These are phyloP conservation scores for Argentina silus DNA, from an alignment of 2,797 vertebrate species.

Conservation along the genomic window DNA sequence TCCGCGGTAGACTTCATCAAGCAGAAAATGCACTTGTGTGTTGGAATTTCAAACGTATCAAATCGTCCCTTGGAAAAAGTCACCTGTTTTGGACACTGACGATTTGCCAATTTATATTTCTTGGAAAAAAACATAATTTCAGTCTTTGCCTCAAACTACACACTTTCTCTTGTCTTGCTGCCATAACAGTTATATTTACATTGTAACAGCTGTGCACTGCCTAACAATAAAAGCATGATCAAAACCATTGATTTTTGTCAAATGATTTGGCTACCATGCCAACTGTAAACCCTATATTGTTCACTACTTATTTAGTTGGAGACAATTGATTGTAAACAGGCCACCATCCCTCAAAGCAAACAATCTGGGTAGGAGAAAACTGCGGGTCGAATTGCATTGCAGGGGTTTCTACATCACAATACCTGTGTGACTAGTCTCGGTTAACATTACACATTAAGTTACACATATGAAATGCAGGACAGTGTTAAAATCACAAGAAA, in stretches of 20 bases:
- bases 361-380: too few species aligned
- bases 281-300: background rate
- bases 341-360: background rate
- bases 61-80: background rate
- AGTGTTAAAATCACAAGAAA: too few species aligned
- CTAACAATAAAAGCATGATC: background rate
- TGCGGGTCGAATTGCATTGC: too few species aligned
- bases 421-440: too few species aligned
- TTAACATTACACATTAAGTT: too few species aligned
- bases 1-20: background rate
- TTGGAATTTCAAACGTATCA: background rate
- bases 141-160: background rate
- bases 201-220: background rate
- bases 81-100: too few species aligned
- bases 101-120: background rate
- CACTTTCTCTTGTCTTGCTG: background rate
- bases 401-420: too few species aligned
- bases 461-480: too few species aligned
- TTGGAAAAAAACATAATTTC: background rate
- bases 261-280: background rate
- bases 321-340: background rate
- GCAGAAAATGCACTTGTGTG: background rate
- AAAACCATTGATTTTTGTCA: background rate
- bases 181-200: background rate
- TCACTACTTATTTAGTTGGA: background rate